Base-by-base conservation (phyloP, 2,113 vertebrate genomes). In the Hassar affinis region DNA sequence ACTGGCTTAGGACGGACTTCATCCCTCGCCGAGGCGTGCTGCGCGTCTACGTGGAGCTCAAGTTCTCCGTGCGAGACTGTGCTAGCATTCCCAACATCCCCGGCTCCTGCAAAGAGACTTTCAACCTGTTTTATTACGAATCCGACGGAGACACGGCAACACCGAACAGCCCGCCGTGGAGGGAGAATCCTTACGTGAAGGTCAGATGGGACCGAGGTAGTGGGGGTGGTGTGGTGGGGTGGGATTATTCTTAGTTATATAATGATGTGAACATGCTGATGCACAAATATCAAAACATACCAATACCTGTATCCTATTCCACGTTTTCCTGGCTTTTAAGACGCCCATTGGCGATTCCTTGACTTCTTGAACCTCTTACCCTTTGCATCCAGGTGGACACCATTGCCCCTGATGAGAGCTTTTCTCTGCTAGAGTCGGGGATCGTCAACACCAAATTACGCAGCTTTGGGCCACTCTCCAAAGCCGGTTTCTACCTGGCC, bases 31-130 rank as follows among this genome's bases (percentile, higher is more conserved):
- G 93, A 75, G 96, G 97, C 0, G 96, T 99, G 47, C 96, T 99
- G 86, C 95, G 98, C 0, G 95, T 99, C 90, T 99, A 99, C 0
- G 97, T 99, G 92, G 98, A 99, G 90, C 95, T 99, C 89, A 99
- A 99, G 89, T 99, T 99, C 89, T 98, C 98, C 0, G 98, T 99
- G 15, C 94, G 98, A 0, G 98, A 99, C 93, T 99, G 98, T 57
- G 98, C 96, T 85, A 99, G 98, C 91, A 99, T 99, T 84, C 98
- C 98, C 68, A 99, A 99, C 91, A 98, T 99, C 89, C 97, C 97
- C 0, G 98, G 98, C 84, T 99, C 98, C 89, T 99, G 98, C 93
- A 99, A 99, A 91, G 98, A 99, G 92, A 99, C 98, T 80, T 99
- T 99, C 92, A 99, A 99, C 90, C 96, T 99, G 83, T 99, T 99